A percentile compares a stretch with the other conserved stretches of the same genome.
Conservation (phyloP, 2,888 invertebrate species). For the Sesamia inferens region DNA sequence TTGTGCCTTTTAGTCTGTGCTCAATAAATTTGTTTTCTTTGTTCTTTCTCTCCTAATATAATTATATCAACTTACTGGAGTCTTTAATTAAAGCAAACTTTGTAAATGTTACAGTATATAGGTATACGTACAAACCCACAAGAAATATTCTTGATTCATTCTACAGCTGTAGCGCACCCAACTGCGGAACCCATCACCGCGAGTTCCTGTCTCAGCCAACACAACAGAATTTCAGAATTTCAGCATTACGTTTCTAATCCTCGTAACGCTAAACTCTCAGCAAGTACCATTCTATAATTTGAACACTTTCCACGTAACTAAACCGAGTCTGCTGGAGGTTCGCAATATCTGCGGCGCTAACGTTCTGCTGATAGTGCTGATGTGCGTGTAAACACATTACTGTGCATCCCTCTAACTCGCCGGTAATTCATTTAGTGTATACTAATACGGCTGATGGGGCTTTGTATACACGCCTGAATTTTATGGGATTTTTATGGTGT, state of each 20-base stretch:
- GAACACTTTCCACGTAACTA: constrained; percentile 60
- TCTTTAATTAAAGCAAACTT: not conserved
- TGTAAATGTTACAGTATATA: constrained; percentile 9
- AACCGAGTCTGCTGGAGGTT: constrained; percentile 47
- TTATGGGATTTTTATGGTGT: constrained; percentile 27
- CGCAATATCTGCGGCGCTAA: constrained; percentile 59
- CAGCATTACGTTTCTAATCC: constrained; percentile 60
- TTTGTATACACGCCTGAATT: constrained; percentile 17
- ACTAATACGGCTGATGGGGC: constrained; percentile 51
- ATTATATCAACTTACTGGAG: not conserved
- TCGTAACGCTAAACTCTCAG: constrained; percentile 59
- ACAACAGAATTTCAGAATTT: constrained; percentile 59
- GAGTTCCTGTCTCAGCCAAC: constrained; percentile 48
- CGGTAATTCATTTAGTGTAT: constrained; percentile 65
- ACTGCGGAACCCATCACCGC: constrained; percentile 42
- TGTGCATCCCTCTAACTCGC: constrained; percentile 60
- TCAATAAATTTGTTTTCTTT: no score
- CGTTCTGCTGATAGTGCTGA: constrained; percentile 52
- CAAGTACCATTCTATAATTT: constrained; percentile 53
- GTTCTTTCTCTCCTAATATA: no score
- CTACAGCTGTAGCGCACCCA: not conserved
- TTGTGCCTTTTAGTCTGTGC: no score
- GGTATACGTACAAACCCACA: not conserved
- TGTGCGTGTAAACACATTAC: constrained; percentile 57
- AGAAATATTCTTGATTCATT: constrained; percentile 19